These are phyloP conservation scores for Microtus montanus DNA, from an alignment of 2,113 vertebrate genomes.

Conservation along the genomic window DNA sequence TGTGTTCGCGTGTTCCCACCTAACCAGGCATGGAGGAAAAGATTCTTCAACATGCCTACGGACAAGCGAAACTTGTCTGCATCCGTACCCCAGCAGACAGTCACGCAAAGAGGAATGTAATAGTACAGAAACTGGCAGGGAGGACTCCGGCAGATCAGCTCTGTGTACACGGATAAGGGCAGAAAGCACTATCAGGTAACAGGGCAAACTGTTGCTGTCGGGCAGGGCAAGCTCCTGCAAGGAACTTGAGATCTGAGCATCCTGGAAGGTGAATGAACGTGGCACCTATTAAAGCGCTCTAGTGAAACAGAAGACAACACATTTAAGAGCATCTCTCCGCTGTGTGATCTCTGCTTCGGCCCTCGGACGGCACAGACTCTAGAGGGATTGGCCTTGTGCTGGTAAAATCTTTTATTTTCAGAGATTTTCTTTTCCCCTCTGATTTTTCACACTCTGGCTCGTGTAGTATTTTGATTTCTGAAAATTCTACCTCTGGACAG, in stretches of 20 bases:
- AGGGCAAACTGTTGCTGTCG: neutral
- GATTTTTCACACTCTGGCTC: neutral
- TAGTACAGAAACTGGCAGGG: neutral
- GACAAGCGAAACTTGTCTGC: neutral
- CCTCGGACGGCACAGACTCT: neutral
- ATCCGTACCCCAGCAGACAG: neutral
- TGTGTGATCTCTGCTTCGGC: neutral
- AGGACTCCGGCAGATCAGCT: neutral
- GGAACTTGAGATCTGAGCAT: neutral
- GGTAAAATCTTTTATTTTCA: neutral
- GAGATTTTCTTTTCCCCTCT: neutral
- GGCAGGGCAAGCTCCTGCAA: neutral
- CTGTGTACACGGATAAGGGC: neutral
- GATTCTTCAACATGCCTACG: neutral
- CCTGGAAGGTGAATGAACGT: neutral
- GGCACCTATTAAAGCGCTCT: neutral
- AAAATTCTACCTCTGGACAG: neutral
- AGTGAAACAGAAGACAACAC: neutral
- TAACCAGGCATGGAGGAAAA: neutral
- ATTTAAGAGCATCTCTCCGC: neutral
- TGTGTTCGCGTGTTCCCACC: neutral
- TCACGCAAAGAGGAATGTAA: neutral
- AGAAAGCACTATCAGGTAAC: neutral
- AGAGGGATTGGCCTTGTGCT: neutral
- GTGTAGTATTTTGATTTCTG: neutral